Percentiles rank a stretch among this genome's conserved stretches.
Conservation (phyloP, 1,140 invertebrate genomes). For the Drosophila sulfurigaster region DNA sequence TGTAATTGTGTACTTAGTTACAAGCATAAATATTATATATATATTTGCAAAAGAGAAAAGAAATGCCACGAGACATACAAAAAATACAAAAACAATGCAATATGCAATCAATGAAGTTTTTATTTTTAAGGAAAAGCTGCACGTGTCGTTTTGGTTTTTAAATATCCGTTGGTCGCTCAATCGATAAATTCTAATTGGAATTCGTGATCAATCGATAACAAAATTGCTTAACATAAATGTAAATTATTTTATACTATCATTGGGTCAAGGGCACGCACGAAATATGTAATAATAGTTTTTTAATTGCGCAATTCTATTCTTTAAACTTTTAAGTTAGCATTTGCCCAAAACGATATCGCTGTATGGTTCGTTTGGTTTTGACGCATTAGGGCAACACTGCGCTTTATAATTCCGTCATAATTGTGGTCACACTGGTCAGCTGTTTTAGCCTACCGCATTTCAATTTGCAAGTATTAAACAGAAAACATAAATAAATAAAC, state of each 20-base stretch:
- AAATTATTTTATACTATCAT: neutral
- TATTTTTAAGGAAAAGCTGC: neutral
- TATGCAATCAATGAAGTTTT: neutral
- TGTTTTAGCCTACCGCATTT: neutral
- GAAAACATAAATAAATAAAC: constrained; percentile 4
- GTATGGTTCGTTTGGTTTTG: too few species aligned
- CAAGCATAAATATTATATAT: constrained; percentile 64
- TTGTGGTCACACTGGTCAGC: neutral
- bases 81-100: constrained; percentile 51
- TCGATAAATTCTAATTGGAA: neutral
- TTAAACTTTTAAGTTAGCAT: too few species aligned
- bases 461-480: neutral
- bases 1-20: constrained; percentile 81
- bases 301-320: too few species aligned
- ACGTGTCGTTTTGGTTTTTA: neutral
- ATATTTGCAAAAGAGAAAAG: constrained; percentile 67
- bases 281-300: too few species aligned
- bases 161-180: neutral
- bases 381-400: too few species aligned
- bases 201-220: neutral
- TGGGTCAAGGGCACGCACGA: neutral
- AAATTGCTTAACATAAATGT: neutral
- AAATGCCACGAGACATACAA: constrained; percentile 62
- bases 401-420: neutral
- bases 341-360: too few species aligned